Evolutionary conservation across 1,140 invertebrate genomes (phyloP).

Genomic region (Pygmarrhopalites habei): DNA sequence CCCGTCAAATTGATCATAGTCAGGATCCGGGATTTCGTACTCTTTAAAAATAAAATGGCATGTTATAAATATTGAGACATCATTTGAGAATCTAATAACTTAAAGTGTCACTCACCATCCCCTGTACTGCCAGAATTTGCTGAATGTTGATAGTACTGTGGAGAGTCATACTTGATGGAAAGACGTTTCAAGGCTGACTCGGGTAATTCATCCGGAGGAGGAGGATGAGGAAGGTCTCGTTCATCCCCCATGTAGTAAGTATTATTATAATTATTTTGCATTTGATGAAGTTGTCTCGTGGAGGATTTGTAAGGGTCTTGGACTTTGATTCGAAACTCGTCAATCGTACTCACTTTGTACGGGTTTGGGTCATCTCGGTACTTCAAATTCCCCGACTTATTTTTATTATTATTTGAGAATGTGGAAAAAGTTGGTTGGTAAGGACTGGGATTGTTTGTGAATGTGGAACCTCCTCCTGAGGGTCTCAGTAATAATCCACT

Average conservation of each 20-base stretch:
- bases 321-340: conserved; percentile 33
- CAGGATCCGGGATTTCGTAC: conserved; percentile 35
- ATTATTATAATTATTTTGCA: not conserved
- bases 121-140: conserved; percentile 9
- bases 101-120: no score
- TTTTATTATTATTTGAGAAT: conserved; percentile 12
- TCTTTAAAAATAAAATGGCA: no score
- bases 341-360: conserved; percentile 37
- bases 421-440: conserved; percentile 15
- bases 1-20: conserved; percentile 31
- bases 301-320: conserved; percentile 31
- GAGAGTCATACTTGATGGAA: conserved; percentile 14
- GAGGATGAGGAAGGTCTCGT: not conserved
- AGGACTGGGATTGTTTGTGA: not conserved
- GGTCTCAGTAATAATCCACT: conserved; percentile 2
- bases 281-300: conserved; percentile 3
- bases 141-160: conserved; percentile 8
- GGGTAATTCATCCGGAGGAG: not conserved
- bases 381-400: conserved; percentile 18
- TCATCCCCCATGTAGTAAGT: conserved; percentile 8
- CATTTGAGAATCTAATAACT: no score
- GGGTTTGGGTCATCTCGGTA: conserved; percentile 39
- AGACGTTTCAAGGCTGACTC: not conserved
- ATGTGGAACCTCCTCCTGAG: not conserved
- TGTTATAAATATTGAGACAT: no score